Base-by-base conservation (phyloP, 2,113 vertebrate genomes). In the Origma solitaria region DNA sequence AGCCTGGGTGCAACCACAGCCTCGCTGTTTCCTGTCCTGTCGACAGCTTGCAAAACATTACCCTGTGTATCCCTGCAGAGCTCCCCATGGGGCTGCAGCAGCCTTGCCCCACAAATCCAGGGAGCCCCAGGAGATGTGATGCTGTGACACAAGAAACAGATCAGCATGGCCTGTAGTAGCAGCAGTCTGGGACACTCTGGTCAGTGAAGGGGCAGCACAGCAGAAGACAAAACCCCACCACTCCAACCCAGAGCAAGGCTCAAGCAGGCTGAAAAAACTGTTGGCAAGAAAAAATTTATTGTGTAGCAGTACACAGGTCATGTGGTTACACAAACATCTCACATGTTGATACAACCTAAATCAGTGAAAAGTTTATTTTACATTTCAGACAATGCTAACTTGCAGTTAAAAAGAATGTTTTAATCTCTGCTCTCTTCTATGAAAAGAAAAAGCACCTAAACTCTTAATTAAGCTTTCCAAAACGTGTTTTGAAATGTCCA, bases 21-120 rank as follows among this genome's bases (percentile, higher is more conserved):
- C 49, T 23, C 0, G 0, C 16, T 23, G 18, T 37, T 76, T 14
- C 20, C 57, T 7, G 0, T 15, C 18, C 53, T 62, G 27, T 8
- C 50, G 38, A 23, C 7, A 17, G 25, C 23, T 22, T 49, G 35
- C 0, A 0, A 13, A 57, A 66, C 0, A 0, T n/a, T 37, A n/a
- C 23, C 9, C 33, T 12, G 51, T 10, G 25, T 9, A 30, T 13
- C 53, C 38, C 71, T 50, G 33, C 27, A 68, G 51, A 92, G 20
- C 35, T n/a, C 2, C 33, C 31, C 47, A 37, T 0, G 0, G 6
- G 68, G 56, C 37, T 57, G 31, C 45, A 66, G 8, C 2, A 1
- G 51, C 30, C 33, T 25, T 53, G 21, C 23, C 15, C 62, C 47
- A 56, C 1, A 17, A 75, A 50, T 3, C 20, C 66, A 27, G 54